Percentiles rank a stretch among this genome's conserved stretches.
Evolutionary conservation across 2,888 invertebrate species (phyloP).

Genomic region (Amorpha juglandis): DNA sequence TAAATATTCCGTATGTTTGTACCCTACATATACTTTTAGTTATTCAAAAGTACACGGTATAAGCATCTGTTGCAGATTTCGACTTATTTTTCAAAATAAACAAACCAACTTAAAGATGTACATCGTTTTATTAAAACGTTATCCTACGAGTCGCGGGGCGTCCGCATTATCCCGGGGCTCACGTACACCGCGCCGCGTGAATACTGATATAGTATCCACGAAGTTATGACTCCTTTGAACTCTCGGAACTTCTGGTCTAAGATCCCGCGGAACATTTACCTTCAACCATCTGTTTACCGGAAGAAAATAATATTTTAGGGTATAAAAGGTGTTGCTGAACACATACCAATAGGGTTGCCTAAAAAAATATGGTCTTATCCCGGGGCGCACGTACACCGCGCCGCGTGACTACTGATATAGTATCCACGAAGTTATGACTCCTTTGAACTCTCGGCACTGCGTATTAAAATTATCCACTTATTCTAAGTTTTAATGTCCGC

Average conservation of each 20-base stretch:
- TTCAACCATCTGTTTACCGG: no score
- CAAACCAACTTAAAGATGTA: background rate
- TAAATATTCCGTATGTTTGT: no score
- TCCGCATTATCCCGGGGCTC: slow-evolving; percentile 7
- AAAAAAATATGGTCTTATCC: no score
- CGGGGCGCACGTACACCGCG: background rate
- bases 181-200: background rate
- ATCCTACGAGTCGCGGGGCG: no score
- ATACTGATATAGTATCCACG: background rate
- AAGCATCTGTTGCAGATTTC: no score
- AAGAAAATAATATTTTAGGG: no score
- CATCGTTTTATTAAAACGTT: slow-evolving; percentile 18
- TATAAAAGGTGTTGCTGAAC: no score
- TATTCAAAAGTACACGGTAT: no score
- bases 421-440: background rate
- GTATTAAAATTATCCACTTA: slow-evolving; percentile 20
- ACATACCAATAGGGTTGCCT: no score
- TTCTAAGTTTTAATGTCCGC: background rate
- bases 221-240: slow-evolving; percentile 1
- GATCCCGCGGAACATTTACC: no score
- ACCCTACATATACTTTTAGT: no score
- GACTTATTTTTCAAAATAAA: background rate
- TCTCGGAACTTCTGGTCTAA: no score
- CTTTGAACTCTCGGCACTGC: background rate
- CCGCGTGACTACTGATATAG: background rate